Base-by-base conservation (phyloP, 2,888 invertebrate species). In the Kuschelorhynchus macadamiae region DNA sequence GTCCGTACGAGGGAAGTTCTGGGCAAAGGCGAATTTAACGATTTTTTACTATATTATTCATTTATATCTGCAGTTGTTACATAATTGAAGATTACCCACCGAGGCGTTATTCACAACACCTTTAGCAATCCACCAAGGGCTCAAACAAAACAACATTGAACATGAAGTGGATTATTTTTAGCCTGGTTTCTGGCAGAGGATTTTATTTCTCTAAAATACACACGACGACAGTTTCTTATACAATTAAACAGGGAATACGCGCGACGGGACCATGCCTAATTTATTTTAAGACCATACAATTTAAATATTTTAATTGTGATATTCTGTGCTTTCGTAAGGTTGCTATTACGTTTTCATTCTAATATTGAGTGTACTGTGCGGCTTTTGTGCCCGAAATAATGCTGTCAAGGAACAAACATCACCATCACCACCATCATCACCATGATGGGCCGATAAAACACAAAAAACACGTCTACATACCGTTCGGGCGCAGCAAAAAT, bases 171-270 rank as follows among this genome's bases (percentile, higher is more conserved):
- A 71, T 77, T 81, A 81, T 81, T 80, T 81, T 80, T 81, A 81
- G 81, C 73, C 72, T 52, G 73, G 75, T 74, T 77, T 79, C 79
- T 80, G 79, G 79, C 78, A 77, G 76, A 74, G 71, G 55, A 65
- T 75, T 71, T 73, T 69, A 71, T 68, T 71, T 71, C 70, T 66
- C 70, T 73, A 63, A 68, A 64, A 20, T 46, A 62, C 73, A 57
- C n/a, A n/a, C n/a, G 59, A 65, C 65, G 67, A 68, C 67, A 71
- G 71, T 72, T 72, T 71, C 68, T 63, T 63, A 60, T 55, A 68
- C 49, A 71, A 69, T 64, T 71, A 72, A 62, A 70, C 62, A 70
- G 62, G 52, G 65, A 33, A 66, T 66, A 60, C 55, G 30, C 30
- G 66, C 47, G 21, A 56, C 63, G 63, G 57, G 57, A 59, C 52